Percentiles rank a stretch among this genome's conserved stretches.
phyloP scores from a whole-genome alignment of 2,888 invertebrate genomes.

The Selenia dentaria region DNA sequence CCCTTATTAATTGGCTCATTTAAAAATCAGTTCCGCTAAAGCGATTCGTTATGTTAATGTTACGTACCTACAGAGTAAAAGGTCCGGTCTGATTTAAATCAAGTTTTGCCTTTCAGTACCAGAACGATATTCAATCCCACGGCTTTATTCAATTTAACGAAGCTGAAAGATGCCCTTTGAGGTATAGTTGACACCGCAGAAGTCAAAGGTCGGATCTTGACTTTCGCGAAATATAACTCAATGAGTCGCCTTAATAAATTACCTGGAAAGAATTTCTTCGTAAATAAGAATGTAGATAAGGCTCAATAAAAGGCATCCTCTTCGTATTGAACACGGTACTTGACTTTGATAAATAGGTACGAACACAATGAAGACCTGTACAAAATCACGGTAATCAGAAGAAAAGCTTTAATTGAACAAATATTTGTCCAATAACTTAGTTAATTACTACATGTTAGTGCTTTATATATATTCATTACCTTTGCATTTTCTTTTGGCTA shows the following conservation, averaged over 20 bases:
- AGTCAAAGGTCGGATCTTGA: slow-evolving; percentile 41
- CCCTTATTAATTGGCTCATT: slow-evolving; percentile 9
- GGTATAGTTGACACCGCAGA: slow-evolving; percentile 34
- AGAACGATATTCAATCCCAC: slow-evolving; percentile 22
- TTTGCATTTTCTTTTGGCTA: too few relatives aligned
- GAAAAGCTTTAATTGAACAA: slow-evolving; percentile 10
- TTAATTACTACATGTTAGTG: too few relatives aligned
- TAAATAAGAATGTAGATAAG: slow-evolving; percentile 11
- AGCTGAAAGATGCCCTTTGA: slow-evolving; percentile 51
- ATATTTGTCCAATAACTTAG: too few relatives aligned
- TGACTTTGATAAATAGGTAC: slow-evolving; percentile 19
- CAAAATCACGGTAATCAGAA: slow-evolving; percentile 1
- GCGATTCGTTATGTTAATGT: slow-evolving; percentile 5
- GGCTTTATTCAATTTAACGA: slow-evolving; percentile 50
- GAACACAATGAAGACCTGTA: slow-evolving; percentile 12
- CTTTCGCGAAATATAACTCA: slow-evolving; percentile 44
- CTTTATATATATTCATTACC: too few relatives aligned
- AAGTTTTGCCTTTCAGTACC: slow-evolving; percentile 35
- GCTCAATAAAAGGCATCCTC: slow-evolving; percentile 15
- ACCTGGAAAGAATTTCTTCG: slow-evolving; percentile 17
- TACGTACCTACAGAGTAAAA: slow-evolving; percentile 11
- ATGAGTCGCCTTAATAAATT: slow-evolving; percentile 37
- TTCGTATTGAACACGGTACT: slow-evolving; percentile 15
- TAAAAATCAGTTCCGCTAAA: slow-evolving; percentile 8
- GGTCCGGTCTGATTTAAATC: slow-evolving; percentile 25